Base-by-base conservation (phyloP, 2,888 invertebrate species). In the Trichogramma dendrolimi region DNA sequence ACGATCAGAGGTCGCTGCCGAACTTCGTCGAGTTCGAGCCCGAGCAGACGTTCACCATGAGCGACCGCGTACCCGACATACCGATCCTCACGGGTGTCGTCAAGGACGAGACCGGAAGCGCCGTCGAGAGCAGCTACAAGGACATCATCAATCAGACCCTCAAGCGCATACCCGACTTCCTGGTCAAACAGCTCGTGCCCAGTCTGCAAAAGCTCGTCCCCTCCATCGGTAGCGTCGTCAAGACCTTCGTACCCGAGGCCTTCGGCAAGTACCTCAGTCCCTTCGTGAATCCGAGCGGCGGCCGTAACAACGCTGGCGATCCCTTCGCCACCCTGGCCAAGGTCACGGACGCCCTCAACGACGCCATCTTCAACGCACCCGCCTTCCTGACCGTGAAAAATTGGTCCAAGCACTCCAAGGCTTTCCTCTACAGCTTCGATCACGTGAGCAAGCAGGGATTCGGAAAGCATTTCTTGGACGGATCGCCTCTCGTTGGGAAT, bases 341-440 rank as follows among this genome's bases (percentile, higher is more conserved):
- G 73, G 82, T 87, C 8, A 81, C 83, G 6, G 85, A 87, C 77
- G 85, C 84, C 58, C 83, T 86, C 67, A 81, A 86, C 39, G 91
- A 91, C 73, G 89, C 89, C 0, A 75, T 91, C 14, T 91, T 90
- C 73, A 91, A 90, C 73, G 83, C 88, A 57, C 91, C 91, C 1
- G 89, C 89, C 1, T 88, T 87, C 73, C 79, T 89, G 55, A 88
- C 87, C 5, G 87, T 86, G 0, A 81, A 86, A 66, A 81, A 85
- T n/a, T 91, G 91, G 91, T 75, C 81, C 0, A 85, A 86, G 63
- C 78, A 81, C 53, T 84, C 86, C 0, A 83, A 86, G 0, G 84
- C 89, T 0, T 90, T 82, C 73, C 81, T 91, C 58, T 91, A 91
- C 75, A 87, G 88, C 72, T 91, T 91, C 73, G 90, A 91, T 69